Evolutionary conservation across 2,113 vertebrate species (phyloP), one percentile per base, ranked within the genome.

Genomic region (Mirounga angustirostris): DNA sequence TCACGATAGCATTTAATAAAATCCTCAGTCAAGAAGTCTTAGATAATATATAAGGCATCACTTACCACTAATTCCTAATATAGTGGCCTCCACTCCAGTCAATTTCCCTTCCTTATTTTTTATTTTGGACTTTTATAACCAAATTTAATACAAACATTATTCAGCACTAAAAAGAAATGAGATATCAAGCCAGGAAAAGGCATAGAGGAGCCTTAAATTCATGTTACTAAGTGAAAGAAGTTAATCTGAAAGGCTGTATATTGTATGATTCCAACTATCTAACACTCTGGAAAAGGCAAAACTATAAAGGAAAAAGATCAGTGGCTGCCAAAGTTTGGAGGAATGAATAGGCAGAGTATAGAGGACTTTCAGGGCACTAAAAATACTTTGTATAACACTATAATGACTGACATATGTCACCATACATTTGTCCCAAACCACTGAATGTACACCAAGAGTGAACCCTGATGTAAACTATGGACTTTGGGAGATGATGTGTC

Each of bases 1-100:
- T 58, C 26, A 93, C n/a, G 89, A 85, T 0, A 96, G 59, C 54
- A 96, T 50, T 96, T 91, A 91, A 97, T 69, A 85, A 97, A 98
- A 95, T 50, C 58, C 59, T 96, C 79, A 85, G 50, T 96, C 73
- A 94, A 82, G 46, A 97, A 73, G 56, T 58, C 84, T 81, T 94
- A 84, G n/a, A 56, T 90, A 90, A 92, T 90, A 22, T 97, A 26
- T 69, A 94, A 96, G 46, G 33, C 24, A 82, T 73, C n/a, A 93
- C 15, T 40, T 96, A 21, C 43, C 21, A 93, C 7, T 43, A 93
- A 95, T 93, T 95, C 26, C 52, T 73, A 94, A 95, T 28, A 67
- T 1, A 96, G 33, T 54, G 82, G 30, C 43, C 50, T 86, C 14
- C 3, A 54, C 30, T 93, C 30, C 16, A 82, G 81, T 89, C 74